Base-by-base conservation (phyloP, 2,113 vertebrate species). In the Laticauda colubrina region DNA sequence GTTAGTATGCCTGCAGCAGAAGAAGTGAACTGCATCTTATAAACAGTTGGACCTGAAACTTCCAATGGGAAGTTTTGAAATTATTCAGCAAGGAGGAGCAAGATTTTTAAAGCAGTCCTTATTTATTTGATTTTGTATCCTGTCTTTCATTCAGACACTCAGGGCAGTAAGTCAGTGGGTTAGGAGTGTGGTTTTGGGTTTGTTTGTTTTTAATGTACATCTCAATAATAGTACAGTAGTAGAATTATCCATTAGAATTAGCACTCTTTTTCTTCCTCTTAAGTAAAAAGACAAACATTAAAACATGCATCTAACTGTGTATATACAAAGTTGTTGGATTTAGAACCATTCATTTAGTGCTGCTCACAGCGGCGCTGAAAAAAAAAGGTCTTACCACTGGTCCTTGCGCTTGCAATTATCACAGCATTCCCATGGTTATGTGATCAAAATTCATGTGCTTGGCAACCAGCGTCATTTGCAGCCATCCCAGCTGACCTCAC, bases 11-110 rank as follows among this genome's bases (percentile, higher is more conserved):
- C 59, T 94, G 94, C 57, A 96, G 91, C 94, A 75, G 91, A 93
- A 95, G 96, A 95, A 91, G 93, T 96, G 95, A 96, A 95, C 93
- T 95, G 89, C 45, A 91, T 95, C 91, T 92, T 81, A n/a, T 24
- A 64, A 39, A 29, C 34, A 81, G 43, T 43, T 81, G 34, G 75
- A 81, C 3, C 75, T 81, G 34, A 81, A 81, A 81, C 43, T 81
- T 34, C 34, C 20, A 15, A 20, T 39, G 48, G 45, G 45, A 51
- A 87, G 12, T 87, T 51, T 53, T n/a, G 48, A 15, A 29, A 51
- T 53, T 20, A 18, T 45, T 29, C 20, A 54, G 29, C 61, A 54
- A 75, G 20, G 12, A 64, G 29, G 6, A 87, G 53, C 24, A 59
- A 51, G 10, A 59, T 39, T 81, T 81, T 81, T 43, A 21, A 81